These are phyloP conservation scores for Apantesis nais DNA, from an alignment of 2,888 invertebrate species.

Conservation along the genomic window DNA sequence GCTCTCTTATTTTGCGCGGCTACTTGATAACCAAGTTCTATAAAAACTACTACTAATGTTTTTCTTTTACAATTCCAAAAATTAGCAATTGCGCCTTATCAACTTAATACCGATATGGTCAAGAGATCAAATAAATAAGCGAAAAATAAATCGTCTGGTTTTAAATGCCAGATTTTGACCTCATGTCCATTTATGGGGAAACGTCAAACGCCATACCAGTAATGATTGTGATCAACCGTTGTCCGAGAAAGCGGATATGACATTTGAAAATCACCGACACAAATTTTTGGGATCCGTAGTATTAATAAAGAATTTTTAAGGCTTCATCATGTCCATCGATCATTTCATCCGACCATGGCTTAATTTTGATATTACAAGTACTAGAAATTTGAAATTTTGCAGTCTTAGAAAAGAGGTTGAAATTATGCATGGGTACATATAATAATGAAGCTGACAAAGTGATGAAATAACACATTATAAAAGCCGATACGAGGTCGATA, in stretches of 20 bases:
- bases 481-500: conserved; percentile 9
- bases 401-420: too few relatives aligned
- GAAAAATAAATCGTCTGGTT: conserved; percentile 14
- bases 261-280: conserved; percentile 28
- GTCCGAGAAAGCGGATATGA: conserved; percentile 31
- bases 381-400: too few relatives aligned
- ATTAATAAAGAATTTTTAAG: neutral
- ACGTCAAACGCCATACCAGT: conserved; percentile 36
- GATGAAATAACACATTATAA: too few relatives aligned
- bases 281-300: neutral
- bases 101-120: neutral
- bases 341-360: neutral
- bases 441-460: too few relatives aligned
- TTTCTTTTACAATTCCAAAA: neutral
- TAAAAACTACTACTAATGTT: neutral
- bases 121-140: neutral
- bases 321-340: neutral
- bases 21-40: neutral
- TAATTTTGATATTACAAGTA: neutral
- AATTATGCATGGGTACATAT: too few relatives aligned
- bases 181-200: conserved; percentile 44
- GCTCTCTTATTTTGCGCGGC: too few relatives aligned
- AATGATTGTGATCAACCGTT: conserved; percentile 41
- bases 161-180: conserved; percentile 56
- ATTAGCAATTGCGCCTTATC: neutral